A percentile compares a stretch with the other conserved stretches of the same genome.
Conservation (phyloP, 2,113 vertebrate species). For the Tachycineta bicolor region DNA sequence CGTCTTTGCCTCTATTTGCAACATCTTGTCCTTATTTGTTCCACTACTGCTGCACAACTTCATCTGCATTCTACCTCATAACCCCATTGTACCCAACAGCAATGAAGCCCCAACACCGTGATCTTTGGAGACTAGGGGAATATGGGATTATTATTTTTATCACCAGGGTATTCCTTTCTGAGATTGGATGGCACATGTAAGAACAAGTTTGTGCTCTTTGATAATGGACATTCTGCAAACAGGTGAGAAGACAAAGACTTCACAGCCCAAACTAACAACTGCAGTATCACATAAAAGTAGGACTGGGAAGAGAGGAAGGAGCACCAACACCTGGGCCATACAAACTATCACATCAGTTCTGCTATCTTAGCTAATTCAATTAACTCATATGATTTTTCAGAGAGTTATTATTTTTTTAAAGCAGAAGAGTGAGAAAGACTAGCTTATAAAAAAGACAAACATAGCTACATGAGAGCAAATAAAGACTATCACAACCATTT, state of each 20-base stretch:
- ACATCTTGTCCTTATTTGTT: neutral
- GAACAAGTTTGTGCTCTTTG: neutral
- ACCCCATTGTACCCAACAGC: neutral
- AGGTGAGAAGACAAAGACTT: neutral
- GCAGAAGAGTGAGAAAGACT: neutral
- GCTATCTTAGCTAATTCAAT: neutral
- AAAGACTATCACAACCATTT: neutral
- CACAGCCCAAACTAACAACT: neutral
- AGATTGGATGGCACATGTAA: rapidly evolving
- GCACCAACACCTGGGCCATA: neutral
- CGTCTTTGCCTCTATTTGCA: neutral
- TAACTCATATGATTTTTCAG: neutral
- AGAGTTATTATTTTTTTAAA: neutral
- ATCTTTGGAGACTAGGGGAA: neutral
- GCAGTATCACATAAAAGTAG: neutral
- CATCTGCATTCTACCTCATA: neutral
- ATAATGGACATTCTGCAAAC: neutral
- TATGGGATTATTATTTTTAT: neutral
- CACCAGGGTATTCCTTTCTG: neutral
- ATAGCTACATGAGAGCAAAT: neutral
- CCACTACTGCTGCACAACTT: neutral
- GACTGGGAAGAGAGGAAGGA: neutral
- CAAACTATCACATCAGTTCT: neutral
- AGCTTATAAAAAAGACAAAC: neutral
- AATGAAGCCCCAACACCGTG: neutral